phyloP scores from a whole-genome alignment of 2,888 invertebrate species.

The Chloroclystis v-ata region DNA sequence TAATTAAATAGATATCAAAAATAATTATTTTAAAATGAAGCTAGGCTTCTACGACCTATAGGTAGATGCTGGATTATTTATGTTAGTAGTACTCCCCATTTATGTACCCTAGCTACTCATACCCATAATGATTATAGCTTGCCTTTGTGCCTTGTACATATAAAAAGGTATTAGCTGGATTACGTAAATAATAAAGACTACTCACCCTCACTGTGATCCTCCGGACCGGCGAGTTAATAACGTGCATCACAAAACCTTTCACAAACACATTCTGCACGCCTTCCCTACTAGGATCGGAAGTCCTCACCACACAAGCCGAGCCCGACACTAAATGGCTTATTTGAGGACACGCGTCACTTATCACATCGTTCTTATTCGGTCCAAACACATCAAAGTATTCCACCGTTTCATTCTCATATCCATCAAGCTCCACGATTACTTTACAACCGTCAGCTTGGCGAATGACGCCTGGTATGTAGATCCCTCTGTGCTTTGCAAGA shows the following conservation, averaged over 20 bases:
- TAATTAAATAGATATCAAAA: too few relatives aligned
- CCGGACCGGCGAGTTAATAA: conserved; percentile 67
- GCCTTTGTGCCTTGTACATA: too few relatives aligned
- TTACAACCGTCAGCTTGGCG: conserved; percentile 83
- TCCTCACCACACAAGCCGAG: conserved; percentile 88
- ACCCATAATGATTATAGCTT: too few relatives aligned
- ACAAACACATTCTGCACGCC: conserved; percentile 86
- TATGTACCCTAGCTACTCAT: too few relatives aligned
- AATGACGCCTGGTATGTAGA: conserved; percentile 93
- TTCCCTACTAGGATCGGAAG: conserved; percentile 76
- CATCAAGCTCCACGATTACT: conserved; percentile 90
- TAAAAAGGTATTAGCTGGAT: too few relatives aligned
- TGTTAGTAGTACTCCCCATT: too few relatives aligned
- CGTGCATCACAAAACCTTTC: conserved; percentile 86
- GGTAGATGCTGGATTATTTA: too few relatives aligned
- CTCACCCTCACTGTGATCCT: conserved; percentile 74
- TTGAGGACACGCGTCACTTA: conserved; percentile 94
- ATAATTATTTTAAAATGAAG: too few relatives aligned
- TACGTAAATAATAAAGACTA: too few relatives aligned
- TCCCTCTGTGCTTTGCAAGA: conserved; percentile 88
- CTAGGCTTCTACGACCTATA: too few relatives aligned
- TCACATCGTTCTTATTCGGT: conserved; percentile 89
- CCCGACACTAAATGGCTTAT: conserved; percentile 88
- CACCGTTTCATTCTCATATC: conserved; percentile 82
- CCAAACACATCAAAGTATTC: conserved; percentile 88